Base-by-base conservation (phyloP, 2,113 vertebrate genomes). In the Phalacrocorax brasilianus region DNA sequence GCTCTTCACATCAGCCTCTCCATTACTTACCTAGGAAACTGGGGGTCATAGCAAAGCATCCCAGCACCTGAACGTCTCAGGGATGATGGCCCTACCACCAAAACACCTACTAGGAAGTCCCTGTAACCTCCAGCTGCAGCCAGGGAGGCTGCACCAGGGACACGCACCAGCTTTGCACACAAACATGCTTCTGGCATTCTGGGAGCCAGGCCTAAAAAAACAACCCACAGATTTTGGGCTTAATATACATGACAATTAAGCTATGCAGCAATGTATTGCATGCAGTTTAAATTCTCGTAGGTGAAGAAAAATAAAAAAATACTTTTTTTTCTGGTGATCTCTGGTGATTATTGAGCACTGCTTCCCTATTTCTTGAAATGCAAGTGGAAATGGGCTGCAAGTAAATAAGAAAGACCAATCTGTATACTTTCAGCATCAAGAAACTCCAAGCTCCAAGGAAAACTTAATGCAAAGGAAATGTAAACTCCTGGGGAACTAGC, bases 71-170 rank as follows among this genome's bases (percentile, higher is more conserved):
- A 38, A 4, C 30, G 44, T 28, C 27, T 20, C 33, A 56, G 38
- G 26, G 6, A n/a, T 33, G 2, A 40, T 35, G 12, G 14, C 4
- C 8, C 4, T 66, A 24, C 7, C 11, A n/a, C 28, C 4, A 1
- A 26, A 80, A 47, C 14, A 40, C 8, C 14, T 55, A 8, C 13
- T 10, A 2, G 7, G 24, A 28, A 56, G 47, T 22, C 14, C 18
- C 40, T 27, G 13, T 28, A 76, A 38, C 16, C 24, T 38, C 19
- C 40, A 66, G 5, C 44, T 33, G 14, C 55, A 61, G 27, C 6
- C 12, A 24, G 40, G 19, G 26, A 55, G 27, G 62, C 10, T 42
- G 18, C 28, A 26, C 8, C 11, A 59, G 32, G 26, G 44, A 45
- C 10, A 30, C 12, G 5, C 11, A 12, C 5, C 8, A 1, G 0